These are phyloP conservation scores for Anoncus sp. DNA, from an alignment of 2,888 invertebrate species.

Conservation along the genomic window DNA sequence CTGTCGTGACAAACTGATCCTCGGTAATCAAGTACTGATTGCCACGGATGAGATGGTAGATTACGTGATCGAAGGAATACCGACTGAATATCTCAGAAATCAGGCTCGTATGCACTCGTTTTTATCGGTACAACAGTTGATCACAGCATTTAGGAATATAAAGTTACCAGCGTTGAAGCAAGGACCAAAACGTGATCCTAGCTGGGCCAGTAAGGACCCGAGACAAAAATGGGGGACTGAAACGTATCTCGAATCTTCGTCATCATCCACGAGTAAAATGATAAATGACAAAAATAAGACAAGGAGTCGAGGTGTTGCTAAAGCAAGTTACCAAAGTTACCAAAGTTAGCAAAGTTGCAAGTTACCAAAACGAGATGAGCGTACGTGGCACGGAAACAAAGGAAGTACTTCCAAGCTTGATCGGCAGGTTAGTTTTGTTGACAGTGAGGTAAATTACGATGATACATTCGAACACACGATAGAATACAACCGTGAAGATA, in stretches of 20 bases:
- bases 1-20: constrained; percentile 59
- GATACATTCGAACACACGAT: constrained; percentile 1
- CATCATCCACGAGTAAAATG: not conserved
- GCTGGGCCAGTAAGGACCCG: constrained; percentile 6
- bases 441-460: not conserved
- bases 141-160: constrained; percentile 49
- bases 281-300: not conserved
- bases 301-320: constrained; percentile 24
- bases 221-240: constrained; percentile 12
- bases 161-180: constrained; percentile 1
- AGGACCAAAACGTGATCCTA: constrained; percentile 20
- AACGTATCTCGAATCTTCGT: not conserved
- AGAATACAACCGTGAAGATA: not conserved
- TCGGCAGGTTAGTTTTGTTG: not conserved
- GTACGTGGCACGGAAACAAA: not conserved
- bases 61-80: constrained; percentile 63
- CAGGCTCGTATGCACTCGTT: constrained; percentile 56
- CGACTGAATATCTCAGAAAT: constrained; percentile 43
- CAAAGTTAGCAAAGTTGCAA: too few relatives aligned
- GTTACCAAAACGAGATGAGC: not conserved
- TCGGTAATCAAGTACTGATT: constrained; percentile 55
- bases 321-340: too few relatives aligned
- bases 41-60: constrained; percentile 56
- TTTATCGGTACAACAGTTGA: constrained; percentile 12
- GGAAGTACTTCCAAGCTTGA: not conserved